A percentile compares a stretch with the other conserved stretches of the same genome.
Evolutionary conservation across 2,113 vertebrate species (phyloP).

Genomic region (Heterochromis multidens): DNA sequence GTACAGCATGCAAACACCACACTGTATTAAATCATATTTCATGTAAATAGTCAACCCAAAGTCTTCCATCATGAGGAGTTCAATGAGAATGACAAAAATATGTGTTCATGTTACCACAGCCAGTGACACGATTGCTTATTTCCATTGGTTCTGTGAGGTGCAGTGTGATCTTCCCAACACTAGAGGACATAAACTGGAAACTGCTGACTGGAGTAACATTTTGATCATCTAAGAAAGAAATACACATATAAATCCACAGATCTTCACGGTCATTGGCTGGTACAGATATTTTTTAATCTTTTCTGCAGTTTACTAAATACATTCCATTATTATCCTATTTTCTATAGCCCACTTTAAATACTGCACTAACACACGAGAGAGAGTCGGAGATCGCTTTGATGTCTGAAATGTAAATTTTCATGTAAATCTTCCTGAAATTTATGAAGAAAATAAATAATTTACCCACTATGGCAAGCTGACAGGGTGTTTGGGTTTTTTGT

Average conservation of each 20-base stretch:
- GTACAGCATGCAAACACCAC: background rate
- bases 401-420: background rate
- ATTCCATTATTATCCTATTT: background rate
- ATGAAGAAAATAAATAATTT: background rate
- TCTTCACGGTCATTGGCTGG: background rate
- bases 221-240: background rate
- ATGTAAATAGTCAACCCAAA: background rate
- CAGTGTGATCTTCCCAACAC: background rate
- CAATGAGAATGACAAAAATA: background rate
- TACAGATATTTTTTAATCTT: background rate
- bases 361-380: background rate
- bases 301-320: background rate
- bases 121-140: too few species aligned
- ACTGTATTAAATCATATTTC: background rate
- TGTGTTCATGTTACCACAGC: rapidly evolving
- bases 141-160: too few species aligned
- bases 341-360: background rate
- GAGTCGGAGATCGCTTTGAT: background rate
- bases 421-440: background rate
- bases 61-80: background rate
- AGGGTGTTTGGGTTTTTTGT: background rate
- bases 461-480: background rate
- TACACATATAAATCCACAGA: background rate
- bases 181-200: background rate
- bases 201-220: background rate